Base-by-base conservation (phyloP, 2,113 vertebrate species). In the Aix galericulata region DNA sequence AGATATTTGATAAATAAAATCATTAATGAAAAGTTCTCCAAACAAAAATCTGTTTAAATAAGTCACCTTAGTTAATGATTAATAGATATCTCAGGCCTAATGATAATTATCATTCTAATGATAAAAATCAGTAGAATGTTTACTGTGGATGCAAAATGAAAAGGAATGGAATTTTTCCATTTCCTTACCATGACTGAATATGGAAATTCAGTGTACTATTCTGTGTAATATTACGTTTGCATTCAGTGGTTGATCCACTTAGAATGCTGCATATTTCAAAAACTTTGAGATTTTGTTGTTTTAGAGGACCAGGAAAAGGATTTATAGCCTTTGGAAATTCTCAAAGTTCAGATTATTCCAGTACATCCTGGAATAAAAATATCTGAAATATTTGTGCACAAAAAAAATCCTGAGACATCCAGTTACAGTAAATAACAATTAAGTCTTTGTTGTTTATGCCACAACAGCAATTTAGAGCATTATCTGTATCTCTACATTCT, bases 251-350 rank as follows among this genome's bases (percentile, higher is more conserved):
- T 68, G 4, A 25, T 92, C 7, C 34, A 38, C 18, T 82, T 80
- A 55, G 75, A 82, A 36, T 25, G 21, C 1, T 69, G 8, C 13
- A 20, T 50, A 83, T 36, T 76, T 69, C 11, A 50, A 71, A 85
- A 73, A 26, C 15, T 31, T 13, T 22, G 10, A 60, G 8, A 62
- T 42, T 7, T 25, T 2, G 4, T 1, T 0, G 16, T 59, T 85
- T 67, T 38, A 67, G 7, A 82, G 17, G n/a, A 17, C 8, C 77
- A 8, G n/a, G 40, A 73, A 81, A 73, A 60, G 27, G 0, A 16
- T 2, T 78, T 63, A 21, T 15, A 59, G 18, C 4, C 6, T 40
- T 60, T 48, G 10, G 17, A 71, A 82, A 78, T 48, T 40, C 25
- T 59, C 13, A 4, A 11, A 34, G 74, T 82, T 85, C 40, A 25